A percentile compares a stretch with the other conserved stretches of the same genome.
Evolutionary conservation across 2,797 vertebrate genomes (phyloP).

Genomic region (Phoebastria nigripes): DNA sequence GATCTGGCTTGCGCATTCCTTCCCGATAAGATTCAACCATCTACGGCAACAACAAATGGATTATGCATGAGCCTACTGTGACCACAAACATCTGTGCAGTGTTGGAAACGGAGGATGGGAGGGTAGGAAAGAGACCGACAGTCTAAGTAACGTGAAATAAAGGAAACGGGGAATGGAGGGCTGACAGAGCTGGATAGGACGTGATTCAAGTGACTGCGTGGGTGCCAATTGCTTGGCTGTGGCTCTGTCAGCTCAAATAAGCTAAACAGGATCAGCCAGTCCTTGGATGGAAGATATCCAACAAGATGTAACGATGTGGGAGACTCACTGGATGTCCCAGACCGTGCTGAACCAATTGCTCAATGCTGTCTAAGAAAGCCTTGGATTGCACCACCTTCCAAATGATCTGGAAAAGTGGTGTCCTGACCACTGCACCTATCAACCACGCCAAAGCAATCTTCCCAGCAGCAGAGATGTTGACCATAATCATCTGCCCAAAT

Average conservation of each 20-base stretch:
- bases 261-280: not conserved
- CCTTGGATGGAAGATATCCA: not conserved
- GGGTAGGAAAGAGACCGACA: not conserved
- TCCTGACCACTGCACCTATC: not conserved
- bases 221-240: not conserved
- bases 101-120: not conserved
- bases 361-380: not conserved
- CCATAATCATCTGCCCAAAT: not conserved
- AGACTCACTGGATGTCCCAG: not conserved
- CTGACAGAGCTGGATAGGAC: not conserved
- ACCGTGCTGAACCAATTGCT: not conserved
- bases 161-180: not conserved
- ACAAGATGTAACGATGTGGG: not conserved
- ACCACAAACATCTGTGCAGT: not conserved
- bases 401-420: not conserved
- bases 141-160: not conserved
- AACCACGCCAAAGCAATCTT: not conserved
- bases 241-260: not conserved
- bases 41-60: constrained; percentile 47
- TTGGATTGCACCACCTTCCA: not conserved
- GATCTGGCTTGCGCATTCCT: constrained; percentile 74
- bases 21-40: constrained; percentile 76
- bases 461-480: not conserved
- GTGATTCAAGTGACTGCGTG: not conserved
- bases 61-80: not conserved